Evolutionary conservation across 2,888 invertebrate species (phyloP), one percentile per base, ranked within the genome.

Genomic region (Drosophila helvetica): DNA sequence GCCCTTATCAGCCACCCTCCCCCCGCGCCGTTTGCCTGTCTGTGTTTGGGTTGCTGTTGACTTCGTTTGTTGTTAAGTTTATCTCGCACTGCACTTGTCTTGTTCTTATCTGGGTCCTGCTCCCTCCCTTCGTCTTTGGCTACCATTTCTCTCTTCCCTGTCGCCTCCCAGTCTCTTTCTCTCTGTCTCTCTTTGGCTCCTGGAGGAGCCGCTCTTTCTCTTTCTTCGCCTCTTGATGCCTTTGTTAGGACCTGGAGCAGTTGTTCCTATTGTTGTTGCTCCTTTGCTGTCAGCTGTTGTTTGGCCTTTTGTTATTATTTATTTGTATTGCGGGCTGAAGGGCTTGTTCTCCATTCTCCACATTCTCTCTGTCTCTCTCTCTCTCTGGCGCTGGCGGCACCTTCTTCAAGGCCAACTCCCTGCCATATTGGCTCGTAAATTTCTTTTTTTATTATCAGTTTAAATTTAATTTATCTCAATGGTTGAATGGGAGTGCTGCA

Each of bases 341-440:
- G 52, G 48, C 42, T 46, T 7, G 8, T 7, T n/a, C 17, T 42
- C 7, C 10, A 9, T 38, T 17, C 45, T 6, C 19, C 25, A 22
- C 22, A 4, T 3, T 38, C 43, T 25, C 8, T 12, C 22, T 5
- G 6, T 5, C 22, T 30, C 48, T 1, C 51, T 19, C 30, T n/a
- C 30, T 5, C 22, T n/a, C 27, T 46, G n/a, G n/a, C n/a, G n/a
- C 52, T 7, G 8, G 27, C 27, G 27, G 27, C 70, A 38, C 38
- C 15, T 38, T 38, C 38, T 38, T 73, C 71, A 72, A 71, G 70
- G 70, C 71, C 73, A 58, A 60, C 76, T 61, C 74, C 71, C 82
- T 59, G 79, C 72, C 85, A 85, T 83, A 83, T 86, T 87, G 87
- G 87, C 82, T 83, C 83, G 83, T 83, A 86, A 86, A 86, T 85